Percentiles rank a stretch among this genome's conserved stretches.
phyloP scores from a whole-genome alignment of 2,113 vertebrate species.

The Cichladusa arquata region DNA sequence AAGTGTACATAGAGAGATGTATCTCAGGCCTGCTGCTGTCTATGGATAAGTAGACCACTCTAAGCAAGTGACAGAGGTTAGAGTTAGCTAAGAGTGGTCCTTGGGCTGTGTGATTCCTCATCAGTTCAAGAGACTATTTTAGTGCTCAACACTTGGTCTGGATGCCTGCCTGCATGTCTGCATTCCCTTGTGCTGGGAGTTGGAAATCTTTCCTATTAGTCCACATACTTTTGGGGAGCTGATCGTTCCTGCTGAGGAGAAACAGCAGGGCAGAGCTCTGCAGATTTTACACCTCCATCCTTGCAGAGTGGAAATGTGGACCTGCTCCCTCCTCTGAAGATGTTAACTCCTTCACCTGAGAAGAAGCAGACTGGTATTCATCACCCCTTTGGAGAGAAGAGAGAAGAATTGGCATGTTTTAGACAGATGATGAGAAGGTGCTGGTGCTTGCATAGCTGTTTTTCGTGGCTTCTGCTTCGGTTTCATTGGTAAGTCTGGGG shows the following conservation, averaged over 20 bases:
- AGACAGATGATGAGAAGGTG: not conserved
- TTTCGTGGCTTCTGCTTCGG: not conserved
- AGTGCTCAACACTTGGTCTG: not conserved
- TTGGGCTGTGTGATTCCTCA: not conserved
- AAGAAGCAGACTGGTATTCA: not conserved
- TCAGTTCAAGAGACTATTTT: not conserved
- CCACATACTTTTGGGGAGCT: not conserved
- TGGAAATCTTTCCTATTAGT: not conserved
- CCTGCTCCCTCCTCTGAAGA: not conserved
- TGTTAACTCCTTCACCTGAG: not conserved
- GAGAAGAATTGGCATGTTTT: not conserved
- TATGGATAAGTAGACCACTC: not conserved
- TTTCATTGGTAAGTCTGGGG: not conserved
- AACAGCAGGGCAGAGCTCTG: rapidly evolving
- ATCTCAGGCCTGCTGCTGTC: not conserved
- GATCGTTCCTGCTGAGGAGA: not conserved
- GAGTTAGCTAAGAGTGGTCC: not conserved
- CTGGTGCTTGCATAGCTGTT: not conserved
- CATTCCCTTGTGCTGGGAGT: not conserved
- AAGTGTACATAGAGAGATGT: no score
- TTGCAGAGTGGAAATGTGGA: not conserved
- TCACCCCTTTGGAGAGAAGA: not conserved
- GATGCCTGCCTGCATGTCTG: not conserved
- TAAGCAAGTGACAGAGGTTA: not conserved
- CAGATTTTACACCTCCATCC: not conserved